These are phyloP conservation scores for Diarsia rubi DNA, from an alignment of 2,888 invertebrate species.

Conservation along the genomic window DNA sequence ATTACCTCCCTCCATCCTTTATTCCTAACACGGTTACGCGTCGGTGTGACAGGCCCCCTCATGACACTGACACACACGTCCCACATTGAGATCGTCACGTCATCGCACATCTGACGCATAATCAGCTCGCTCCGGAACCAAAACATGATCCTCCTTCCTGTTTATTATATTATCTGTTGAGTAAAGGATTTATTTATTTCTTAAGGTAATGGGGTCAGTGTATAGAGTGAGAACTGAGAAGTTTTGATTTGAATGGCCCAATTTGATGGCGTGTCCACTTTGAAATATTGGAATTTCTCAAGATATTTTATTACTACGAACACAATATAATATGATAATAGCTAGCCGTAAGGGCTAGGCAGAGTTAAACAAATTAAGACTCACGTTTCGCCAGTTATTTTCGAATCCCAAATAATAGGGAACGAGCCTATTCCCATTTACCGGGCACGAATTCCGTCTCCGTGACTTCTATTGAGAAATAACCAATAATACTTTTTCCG, in stretches of 20 bases:
- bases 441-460: too few relatives aligned
- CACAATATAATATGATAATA: too few relatives aligned
- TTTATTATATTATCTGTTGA: constrained; percentile 62
- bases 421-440: too few relatives aligned
- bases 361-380: too few relatives aligned
- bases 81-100: constrained; percentile 72
- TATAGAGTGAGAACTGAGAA: neutral
- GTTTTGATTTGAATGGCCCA: constrained; percentile 13
- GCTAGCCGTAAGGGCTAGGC: too few relatives aligned
- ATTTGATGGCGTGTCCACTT: neutral
- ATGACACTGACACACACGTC: constrained; percentile 69
- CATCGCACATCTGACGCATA: constrained; percentile 74
- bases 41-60: constrained; percentile 58
- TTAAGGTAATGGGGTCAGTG: constrained; percentile 55
- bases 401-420: too few relatives aligned
- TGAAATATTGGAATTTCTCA: neutral
- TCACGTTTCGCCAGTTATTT: too few relatives aligned
- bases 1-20: constrained; percentile 3
- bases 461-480: too few relatives aligned
- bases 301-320: neutral
- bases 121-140: constrained; percentile 70
- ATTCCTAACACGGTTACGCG: constrained; percentile 30
- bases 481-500: too few relatives aligned
- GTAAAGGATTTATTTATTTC: constrained; percentile 47
- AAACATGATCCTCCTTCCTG: constrained; percentile 76